Percentiles rank a stretch among this genome's conserved stretches.
Evolutionary conservation across 2,113 vertebrate genomes (phyloP).

Genomic region (Copsychus sechellarum): DNA sequence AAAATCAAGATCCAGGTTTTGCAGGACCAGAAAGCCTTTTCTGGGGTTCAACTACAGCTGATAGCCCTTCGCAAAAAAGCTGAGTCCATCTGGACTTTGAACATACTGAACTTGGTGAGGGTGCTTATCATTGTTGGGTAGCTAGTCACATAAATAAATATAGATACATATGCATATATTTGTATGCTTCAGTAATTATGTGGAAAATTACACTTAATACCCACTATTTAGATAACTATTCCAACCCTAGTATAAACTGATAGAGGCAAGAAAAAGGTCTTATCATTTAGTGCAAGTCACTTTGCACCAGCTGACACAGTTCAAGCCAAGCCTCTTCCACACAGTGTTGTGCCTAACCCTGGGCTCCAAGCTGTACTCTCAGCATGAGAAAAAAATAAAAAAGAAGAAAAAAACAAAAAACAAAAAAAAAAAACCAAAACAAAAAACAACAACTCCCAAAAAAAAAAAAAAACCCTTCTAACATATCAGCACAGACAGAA

Average conservation of each 20-base stretch:
- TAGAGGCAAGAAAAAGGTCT: neutral
- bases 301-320: neutral
- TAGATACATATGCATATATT: neutral
- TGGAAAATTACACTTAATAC: neutral
- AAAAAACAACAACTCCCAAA: neutral
- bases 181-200: neutral
- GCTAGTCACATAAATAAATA: neutral
- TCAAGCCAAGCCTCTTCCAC: slow-evolving; percentile 39
- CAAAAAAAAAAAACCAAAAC: neutral
- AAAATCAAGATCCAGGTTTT: neutral
- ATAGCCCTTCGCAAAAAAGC: neutral
- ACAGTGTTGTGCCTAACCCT: slow-evolving; percentile 84
- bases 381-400: slow-evolving; percentile 29
- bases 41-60: neutral
- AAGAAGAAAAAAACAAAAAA: neutral
- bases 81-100: neutral
- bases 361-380: slow-evolving; percentile 52
- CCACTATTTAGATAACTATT: neutral
- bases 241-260: neutral
- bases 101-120: neutral
- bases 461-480: neutral
- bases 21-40: neutral
- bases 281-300: neutral
- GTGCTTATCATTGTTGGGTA: neutral
- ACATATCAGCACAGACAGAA: slow-evolving; percentile 83